Evolutionary conservation across 2,888 invertebrate species (phyloP).

Genomic region (Aporophyla lueneburgensis): DNA sequence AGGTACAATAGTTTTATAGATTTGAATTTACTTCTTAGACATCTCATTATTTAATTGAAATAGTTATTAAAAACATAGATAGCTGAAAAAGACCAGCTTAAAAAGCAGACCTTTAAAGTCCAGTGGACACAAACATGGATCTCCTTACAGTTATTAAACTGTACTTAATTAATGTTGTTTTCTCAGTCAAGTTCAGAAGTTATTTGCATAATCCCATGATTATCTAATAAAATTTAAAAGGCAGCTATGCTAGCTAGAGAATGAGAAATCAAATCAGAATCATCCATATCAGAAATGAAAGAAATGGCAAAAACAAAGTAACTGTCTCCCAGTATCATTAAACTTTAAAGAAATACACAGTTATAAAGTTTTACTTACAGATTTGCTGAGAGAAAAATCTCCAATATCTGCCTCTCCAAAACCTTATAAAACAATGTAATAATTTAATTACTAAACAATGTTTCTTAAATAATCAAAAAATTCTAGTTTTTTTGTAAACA

Average conservation of each 20-base stretch:
- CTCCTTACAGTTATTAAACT: neutral
- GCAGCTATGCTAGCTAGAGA: neutral
- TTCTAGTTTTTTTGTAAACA: neutral
- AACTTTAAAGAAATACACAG: neutral
- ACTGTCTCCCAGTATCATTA: too few species aligned
- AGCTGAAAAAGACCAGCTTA: too few species aligned
- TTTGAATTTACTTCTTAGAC: neutral
- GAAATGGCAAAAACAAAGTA: too few species aligned
- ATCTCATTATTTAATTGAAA: neutral
- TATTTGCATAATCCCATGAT: neutral
- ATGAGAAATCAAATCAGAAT: too few species aligned
- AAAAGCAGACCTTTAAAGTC: neutral
- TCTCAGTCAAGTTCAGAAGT: neutral
- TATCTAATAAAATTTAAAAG: neutral
- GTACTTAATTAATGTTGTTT: neutral
- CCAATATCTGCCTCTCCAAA: conserved; percentile 82
- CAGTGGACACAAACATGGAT: neutral
- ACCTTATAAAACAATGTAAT: conserved; percentile 69
- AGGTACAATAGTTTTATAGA: neutral
- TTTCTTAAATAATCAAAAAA: neutral
- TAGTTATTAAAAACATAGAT: neutral
- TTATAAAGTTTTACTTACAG: conserved; percentile 74
- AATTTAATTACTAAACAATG: neutral
- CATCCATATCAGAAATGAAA: neutral
- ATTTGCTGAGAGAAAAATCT: conserved; percentile 80